Evolutionary conservation across 2,888 invertebrate genomes (phyloP).

Genomic region (Chymomyza procnemis): DNA sequence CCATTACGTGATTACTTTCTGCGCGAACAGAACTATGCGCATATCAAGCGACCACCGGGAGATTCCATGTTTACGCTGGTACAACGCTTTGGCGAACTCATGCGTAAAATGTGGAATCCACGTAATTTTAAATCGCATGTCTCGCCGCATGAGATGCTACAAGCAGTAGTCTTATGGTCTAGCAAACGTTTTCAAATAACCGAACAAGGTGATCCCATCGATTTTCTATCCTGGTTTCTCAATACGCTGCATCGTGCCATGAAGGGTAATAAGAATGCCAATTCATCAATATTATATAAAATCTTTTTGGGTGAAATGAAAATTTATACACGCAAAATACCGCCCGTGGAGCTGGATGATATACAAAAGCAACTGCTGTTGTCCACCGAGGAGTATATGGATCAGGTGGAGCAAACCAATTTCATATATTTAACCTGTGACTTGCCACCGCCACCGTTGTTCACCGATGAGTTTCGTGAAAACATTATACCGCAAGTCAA

Average conservation of each 20-base stretch:
- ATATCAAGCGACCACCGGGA: slow-evolving; percentile 94
- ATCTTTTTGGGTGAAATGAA: slow-evolving; percentile 95
- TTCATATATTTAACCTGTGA: slow-evolving; percentile 98
- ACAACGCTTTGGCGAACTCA: slow-evolving; percentile 93
- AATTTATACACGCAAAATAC: slow-evolving; percentile 93
- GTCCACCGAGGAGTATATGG: slow-evolving; percentile 91
- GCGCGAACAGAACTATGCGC: slow-evolving; percentile 93
- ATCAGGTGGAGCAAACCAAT: slow-evolving; percentile 92
- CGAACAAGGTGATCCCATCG: slow-evolving; percentile 98
- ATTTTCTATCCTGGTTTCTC: slow-evolving; percentile 98
- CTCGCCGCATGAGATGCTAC: slow-evolving; percentile 99
- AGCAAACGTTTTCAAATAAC: slow-evolving; percentile 98
- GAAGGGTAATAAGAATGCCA: slow-evolving; percentile 92
- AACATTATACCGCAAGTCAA: slow-evolving; percentile 99
- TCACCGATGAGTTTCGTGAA: slow-evolving; percentile 97
- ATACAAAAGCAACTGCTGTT: slow-evolving; percentile 89
- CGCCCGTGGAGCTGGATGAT: slow-evolving; percentile 94
- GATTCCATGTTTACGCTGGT: slow-evolving; percentile 95
- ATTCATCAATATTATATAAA: slow-evolving; percentile 95
- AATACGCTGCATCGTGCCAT: slow-evolving; percentile 96
- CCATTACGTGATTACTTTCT: slow-evolving; percentile 97
- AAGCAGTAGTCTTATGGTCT: slow-evolving; percentile 97
- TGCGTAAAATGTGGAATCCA: slow-evolving; percentile 99
- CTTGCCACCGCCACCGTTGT: slow-evolving; percentile 96
- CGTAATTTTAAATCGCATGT: slow-evolving; percentile 99